A percentile compares a stretch with the other conserved stretches of the same genome.
These are phyloP conservation scores for Lasioglossum baleicum DNA, from an alignment of 1,140 invertebrate species.

Conservation along the genomic window DNA sequence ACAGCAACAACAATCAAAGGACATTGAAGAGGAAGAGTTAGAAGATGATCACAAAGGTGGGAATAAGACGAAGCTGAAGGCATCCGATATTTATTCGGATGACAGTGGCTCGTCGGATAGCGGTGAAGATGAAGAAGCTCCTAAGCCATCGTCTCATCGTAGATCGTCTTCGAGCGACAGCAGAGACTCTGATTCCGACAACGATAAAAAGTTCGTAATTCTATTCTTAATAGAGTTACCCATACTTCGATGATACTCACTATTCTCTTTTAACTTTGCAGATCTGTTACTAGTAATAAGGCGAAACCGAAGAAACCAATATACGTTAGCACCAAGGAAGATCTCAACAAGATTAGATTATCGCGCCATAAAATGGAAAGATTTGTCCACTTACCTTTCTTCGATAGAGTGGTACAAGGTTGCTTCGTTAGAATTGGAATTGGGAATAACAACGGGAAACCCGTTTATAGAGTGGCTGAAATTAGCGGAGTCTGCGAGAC, in stretches of 20 bases:
- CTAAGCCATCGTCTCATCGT: slow-evolving; percentile 76
- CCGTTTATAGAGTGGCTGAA: slow-evolving; percentile 97
- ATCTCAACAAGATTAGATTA: slow-evolving; percentile 92
- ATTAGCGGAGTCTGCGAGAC: slow-evolving; percentile 97
- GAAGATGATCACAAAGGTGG: slow-evolving; percentile 79
- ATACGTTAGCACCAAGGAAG: slow-evolving; percentile 88
- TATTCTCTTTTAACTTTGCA: slow-evolving; percentile 51
- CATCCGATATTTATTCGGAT: slow-evolving; percentile 97
- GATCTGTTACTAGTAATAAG: slow-evolving; percentile 78
- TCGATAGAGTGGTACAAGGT: slow-evolving; percentile 92
- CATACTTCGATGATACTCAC: neutral
- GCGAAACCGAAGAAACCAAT: slow-evolving; percentile 81
- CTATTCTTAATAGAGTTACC: slow-evolving; percentile 14
- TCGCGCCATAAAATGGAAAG: slow-evolving; percentile 96
- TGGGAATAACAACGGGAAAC: slow-evolving; percentile 92
- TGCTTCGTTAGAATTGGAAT: slow-evolving; percentile 98
- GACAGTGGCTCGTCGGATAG: slow-evolving; percentile 88
- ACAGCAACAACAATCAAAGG: slow-evolving; percentile 80
- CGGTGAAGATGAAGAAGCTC: slow-evolving; percentile 83
- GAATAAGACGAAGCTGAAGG: slow-evolving; percentile 88
- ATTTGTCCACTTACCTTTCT: slow-evolving; percentile 98
- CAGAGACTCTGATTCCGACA: slow-evolving; percentile 81
- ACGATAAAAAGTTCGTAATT: slow-evolving; percentile 78
- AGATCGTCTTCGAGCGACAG: slow-evolving; percentile 80
- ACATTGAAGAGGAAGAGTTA: slow-evolving; percentile 82